These are phyloP conservation scores for Ranitomeya imitator DNA, from an alignment of 2,113 vertebrate genomes.

Conservation along the genomic window DNA sequence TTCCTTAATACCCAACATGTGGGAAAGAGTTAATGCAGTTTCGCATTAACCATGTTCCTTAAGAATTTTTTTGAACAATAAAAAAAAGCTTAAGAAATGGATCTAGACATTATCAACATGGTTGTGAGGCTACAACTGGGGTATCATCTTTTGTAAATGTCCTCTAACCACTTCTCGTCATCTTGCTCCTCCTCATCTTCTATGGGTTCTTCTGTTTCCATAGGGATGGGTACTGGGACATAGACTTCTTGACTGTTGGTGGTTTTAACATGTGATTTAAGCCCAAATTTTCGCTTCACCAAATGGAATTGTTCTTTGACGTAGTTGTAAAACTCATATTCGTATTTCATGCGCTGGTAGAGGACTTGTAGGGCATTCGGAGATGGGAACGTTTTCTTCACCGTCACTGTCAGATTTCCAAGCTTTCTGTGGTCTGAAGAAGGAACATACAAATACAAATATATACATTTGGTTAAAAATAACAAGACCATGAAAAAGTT, in stretches of 20 bases:
- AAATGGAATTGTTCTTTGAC: constrained; percentile 95
- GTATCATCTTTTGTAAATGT: constrained; percentile 84
- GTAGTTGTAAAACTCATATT: constrained; percentile 97
- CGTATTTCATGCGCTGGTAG: constrained; percentile 93
- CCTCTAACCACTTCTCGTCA: constrained; percentile 87
- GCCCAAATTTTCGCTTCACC: constrained; percentile 92
- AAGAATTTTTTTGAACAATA: constrained; percentile 66
- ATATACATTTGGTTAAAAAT: not conserved
- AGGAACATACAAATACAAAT: constrained; percentile 16
- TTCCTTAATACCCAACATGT: constrained; percentile 66
- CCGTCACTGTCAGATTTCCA: constrained; percentile 95
- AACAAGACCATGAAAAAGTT: not conserved
- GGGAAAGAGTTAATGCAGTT: constrained; percentile 70
- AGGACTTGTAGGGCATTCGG: constrained; percentile 92
- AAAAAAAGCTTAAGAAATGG: constrained; percentile 70
- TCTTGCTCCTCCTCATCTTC: constrained; percentile 81
- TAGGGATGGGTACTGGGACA: constrained; percentile 75
- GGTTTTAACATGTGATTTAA: constrained; percentile 76
- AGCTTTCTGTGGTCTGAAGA: constrained; percentile 89
- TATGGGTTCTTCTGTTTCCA: constrained; percentile 83
- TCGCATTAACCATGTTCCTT: constrained; percentile 69
- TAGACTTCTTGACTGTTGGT: constrained; percentile 78
- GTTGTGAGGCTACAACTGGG: constrained; percentile 51
- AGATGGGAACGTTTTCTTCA: constrained; percentile 91
- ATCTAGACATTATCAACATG: constrained; percentile 55